Percentiles rank a stretch among this genome's conserved stretches.
These are phyloP conservation scores for Onychomys torridus DNA, from an alignment of 2,797 vertebrate genomes.

Conservation along the genomic window DNA sequence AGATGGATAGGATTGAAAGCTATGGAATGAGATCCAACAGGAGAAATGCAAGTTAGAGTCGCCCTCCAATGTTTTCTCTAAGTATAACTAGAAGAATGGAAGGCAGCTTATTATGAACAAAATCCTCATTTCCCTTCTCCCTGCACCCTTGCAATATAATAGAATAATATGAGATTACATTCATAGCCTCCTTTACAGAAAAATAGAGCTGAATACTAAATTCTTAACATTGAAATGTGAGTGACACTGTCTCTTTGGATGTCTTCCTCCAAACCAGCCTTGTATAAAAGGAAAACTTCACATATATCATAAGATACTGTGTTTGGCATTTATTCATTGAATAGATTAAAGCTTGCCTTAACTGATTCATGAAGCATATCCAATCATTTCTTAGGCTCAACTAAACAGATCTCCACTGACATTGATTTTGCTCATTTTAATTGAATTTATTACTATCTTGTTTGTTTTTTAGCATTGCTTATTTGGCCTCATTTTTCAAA, in stretches of 20 bases:
- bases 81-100: constrained; percentile 24
- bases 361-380: not conserved
- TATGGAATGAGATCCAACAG: not conserved
- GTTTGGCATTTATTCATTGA: constrained; percentile 14
- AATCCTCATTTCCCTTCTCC: not conserved
- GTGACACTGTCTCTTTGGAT: not conserved
- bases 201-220: not conserved
- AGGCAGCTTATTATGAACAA: not conserved
- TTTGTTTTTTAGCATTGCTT: constrained; percentile 36
- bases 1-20: not conserved
- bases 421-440: constrained; percentile 48
- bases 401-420: constrained; percentile 19
- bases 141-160: not conserved
- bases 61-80: not conserved
- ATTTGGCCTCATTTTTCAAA: constrained; percentile 51
- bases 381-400: constrained; percentile 27
- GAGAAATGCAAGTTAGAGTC: not conserved
- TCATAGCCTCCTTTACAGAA: not conserved
- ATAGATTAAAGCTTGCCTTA: constrained; percentile 11
- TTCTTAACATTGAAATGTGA: not conserved
- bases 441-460: constrained; percentile 22
- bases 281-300: not conserved
- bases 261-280: not conserved
- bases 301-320: not conserved
- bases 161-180: not conserved